Conservation (phyloP, 2,797 vertebrate genomes). For the Amniataba percoides region DNA sequence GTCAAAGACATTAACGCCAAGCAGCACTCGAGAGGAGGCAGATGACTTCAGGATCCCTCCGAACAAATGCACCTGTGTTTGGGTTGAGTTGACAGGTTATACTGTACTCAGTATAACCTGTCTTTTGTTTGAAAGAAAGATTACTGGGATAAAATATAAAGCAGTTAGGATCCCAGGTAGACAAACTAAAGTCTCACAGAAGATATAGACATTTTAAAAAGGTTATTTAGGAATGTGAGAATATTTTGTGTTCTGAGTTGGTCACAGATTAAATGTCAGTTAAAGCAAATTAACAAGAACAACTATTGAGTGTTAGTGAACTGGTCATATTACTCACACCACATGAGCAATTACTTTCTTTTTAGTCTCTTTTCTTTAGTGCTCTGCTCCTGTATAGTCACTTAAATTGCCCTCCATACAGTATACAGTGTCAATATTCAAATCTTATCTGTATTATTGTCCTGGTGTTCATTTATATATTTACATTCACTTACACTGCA, state of each 20-base stretch:
- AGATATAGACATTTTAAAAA: background rate
- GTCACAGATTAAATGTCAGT: no score
- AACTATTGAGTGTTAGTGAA: background rate
- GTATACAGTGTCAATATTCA: background rate
- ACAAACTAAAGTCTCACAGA: background rate
- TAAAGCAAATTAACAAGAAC: background rate
- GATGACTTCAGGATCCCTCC: conserved; percentile 13
- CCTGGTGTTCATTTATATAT: background rate
- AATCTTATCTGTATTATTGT: background rate
- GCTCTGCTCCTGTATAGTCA: background rate
- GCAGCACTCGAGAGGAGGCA: conserved; percentile 29
- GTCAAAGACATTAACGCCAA: conserved; percentile 51
- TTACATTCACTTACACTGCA: background rate
- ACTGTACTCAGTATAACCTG: no score
- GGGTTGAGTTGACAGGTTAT: background rate
- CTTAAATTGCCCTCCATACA: background rate
- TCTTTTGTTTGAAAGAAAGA: no score
- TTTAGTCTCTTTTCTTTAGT: background rate
- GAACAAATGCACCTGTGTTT: conserved; percentile 1
- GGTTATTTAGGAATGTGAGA: background rate
- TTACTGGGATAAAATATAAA: background rate
- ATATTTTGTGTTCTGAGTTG: background rate
- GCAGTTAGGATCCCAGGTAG: background rate
- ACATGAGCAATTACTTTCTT: background rate
- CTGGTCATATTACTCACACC: background rate